These are phyloP conservation scores for Tuberolachnus salignus DNA, from an alignment of 2,888 invertebrate species.

Conservation along the genomic window DNA sequence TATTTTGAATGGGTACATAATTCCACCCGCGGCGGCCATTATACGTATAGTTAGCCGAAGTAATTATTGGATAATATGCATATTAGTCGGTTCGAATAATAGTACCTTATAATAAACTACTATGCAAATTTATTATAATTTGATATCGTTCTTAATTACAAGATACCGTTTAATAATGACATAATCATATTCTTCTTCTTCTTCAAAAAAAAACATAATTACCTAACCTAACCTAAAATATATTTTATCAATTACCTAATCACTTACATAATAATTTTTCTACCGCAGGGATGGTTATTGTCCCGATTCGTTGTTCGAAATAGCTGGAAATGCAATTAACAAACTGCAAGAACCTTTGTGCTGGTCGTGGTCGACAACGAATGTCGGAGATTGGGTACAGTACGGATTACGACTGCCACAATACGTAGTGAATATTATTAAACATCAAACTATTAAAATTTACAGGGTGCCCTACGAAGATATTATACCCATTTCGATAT, in stretches of 20 bases:
- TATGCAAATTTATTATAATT: neutral
- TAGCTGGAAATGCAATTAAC: conserved; percentile 34
- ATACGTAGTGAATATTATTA: neutral
- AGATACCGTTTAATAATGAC: neutral
- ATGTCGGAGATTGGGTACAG: conserved; percentile 29
- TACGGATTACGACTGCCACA: conserved; percentile 9
- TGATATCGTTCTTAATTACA: conserved; percentile 11
- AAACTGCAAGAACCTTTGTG: conserved; percentile 29
- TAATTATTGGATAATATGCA: no score
- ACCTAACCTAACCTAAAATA: neutral
- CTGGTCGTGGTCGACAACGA: conserved; percentile 33
- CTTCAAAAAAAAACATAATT: neutral
- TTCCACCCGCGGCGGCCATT: no score
- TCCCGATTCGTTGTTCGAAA: conserved; percentile 35
- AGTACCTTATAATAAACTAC: no score
- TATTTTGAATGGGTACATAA: no score
- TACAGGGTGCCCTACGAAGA: no score
- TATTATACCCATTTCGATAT: no score
- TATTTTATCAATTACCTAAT: neutral
- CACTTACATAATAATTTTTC: neutral
- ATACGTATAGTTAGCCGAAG: no score
- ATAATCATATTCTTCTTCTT: no score
- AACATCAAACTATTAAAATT: neutral
- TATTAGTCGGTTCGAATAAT: no score
- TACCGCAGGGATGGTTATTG: conserved; percentile 7